Evolutionary conservation across 2,888 invertebrate species (phyloP).

Genomic region (Macrosoma leucophasiata): DNA sequence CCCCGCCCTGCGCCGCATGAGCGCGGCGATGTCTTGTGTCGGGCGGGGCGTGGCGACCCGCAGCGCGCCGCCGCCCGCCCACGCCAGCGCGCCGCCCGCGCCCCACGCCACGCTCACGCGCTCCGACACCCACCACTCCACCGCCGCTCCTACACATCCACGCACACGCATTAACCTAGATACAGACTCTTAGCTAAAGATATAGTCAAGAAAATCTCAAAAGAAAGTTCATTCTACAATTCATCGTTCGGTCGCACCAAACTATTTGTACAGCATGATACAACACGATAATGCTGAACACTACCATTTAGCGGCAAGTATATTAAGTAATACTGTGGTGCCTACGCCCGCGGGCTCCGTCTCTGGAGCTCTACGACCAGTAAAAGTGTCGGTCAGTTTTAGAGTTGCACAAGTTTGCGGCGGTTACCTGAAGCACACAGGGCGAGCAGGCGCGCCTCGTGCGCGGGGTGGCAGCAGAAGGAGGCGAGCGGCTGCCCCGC

Average conservation of each 20-base stretch:
- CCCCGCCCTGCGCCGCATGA: constrained; percentile 82
- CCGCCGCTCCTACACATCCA: constrained; percentile 69
- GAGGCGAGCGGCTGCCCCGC: constrained; percentile 75
- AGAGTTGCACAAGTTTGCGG: no score
- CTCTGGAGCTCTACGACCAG: no score
- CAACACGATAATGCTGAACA: no score
- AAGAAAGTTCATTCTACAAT: no score
- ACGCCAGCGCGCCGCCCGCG: constrained; percentile 78
- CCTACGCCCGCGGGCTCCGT: no score
- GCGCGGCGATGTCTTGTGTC: constrained; percentile 81
- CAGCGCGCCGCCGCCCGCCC: constrained; percentile 79
- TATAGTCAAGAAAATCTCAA: no score
- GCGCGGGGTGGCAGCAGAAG: constrained; percentile 91
- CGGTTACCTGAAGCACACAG: constrained; percentile 72
- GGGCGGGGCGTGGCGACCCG: constrained; percentile 60
- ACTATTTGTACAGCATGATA: no score
- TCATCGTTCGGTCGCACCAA: no score
- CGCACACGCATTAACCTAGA: not conserved
- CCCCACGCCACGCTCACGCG: constrained; percentile 90
- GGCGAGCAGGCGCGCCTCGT: constrained; percentile 85
- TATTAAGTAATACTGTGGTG: no score
- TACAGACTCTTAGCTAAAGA: no score
- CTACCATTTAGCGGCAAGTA: no score
- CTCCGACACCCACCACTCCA: constrained; percentile 87
- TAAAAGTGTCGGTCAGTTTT: no score